These are phyloP conservation scores for Zenarchopterus dispar DNA, from an alignment of 2,797 vertebrate species.

Conservation along the genomic window DNA sequence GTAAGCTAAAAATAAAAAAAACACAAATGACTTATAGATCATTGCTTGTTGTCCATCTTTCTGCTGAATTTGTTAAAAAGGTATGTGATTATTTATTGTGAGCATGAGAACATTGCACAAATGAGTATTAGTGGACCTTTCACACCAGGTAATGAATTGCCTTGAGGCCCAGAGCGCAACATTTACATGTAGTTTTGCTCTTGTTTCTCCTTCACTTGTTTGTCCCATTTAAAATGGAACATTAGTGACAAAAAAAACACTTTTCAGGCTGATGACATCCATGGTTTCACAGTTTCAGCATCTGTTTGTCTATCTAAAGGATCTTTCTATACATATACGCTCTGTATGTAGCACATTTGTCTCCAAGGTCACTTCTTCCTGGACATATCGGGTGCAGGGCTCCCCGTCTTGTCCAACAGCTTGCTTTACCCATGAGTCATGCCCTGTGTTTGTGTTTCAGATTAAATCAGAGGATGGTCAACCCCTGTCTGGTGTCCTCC, in stretches of 20 bases:
- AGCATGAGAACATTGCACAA: slow-evolving; percentile 35
- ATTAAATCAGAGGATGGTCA: slow-evolving; percentile 92
- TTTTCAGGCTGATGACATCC: slow-evolving; percentile 12
- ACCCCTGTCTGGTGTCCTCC: slow-evolving; percentile 93
- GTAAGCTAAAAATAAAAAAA: slow-evolving; percentile 30
- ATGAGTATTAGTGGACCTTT: slow-evolving; percentile 35
- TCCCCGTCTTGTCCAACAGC: neutral
- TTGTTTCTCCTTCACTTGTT: slow-evolving; percentile 28
- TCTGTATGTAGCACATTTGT: too few relatives aligned
- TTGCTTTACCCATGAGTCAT: neutral
- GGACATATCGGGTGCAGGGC: too few relatives aligned
- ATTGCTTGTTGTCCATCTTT: slow-evolving; percentile 37
- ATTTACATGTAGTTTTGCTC: slow-evolving; percentile 1
- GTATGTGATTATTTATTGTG: slow-evolving; percentile 32
- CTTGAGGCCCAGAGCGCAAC: slow-evolving; percentile 29
- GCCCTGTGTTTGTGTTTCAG: slow-evolving; percentile 65
- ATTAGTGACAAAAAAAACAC: slow-evolving; percentile 3
- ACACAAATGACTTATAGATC: slow-evolving; percentile 6
- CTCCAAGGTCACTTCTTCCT: too few relatives aligned
- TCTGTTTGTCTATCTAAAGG: neutral
- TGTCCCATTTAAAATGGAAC: slow-evolving; percentile 6
- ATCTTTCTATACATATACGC: too few relatives aligned
- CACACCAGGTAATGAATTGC: slow-evolving; percentile 27
- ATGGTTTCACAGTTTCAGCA: neutral
- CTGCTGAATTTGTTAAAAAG: slow-evolving; percentile 41